These are phyloP conservation scores for Salminus brasiliensis DNA, from an alignment of 2,113 vertebrate genomes.

Conservation along the genomic window DNA sequence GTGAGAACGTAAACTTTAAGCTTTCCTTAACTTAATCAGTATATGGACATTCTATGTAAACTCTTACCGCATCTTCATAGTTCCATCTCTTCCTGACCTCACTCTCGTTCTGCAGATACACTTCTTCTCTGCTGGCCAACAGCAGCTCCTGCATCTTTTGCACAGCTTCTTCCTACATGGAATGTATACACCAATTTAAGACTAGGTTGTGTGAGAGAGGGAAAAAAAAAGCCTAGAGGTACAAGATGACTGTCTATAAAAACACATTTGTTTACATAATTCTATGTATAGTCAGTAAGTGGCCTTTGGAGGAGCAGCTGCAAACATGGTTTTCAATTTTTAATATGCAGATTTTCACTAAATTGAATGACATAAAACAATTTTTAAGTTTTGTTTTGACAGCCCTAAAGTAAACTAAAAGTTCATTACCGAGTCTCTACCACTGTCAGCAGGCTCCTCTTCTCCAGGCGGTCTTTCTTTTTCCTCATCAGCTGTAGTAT, in stretches of 20 bases:
- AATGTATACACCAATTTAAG: neutral
- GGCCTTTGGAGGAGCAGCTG: no score
- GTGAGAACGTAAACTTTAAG: neutral
- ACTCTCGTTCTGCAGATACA: constrained; percentile 77
- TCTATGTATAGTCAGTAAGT: no score
- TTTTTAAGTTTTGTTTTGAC: no score
- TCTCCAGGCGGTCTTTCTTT: constrained; percentile 79
- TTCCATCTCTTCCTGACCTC: constrained; percentile 85
- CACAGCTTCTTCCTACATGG: constrained; percentile 73
- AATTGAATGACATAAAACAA: no score
- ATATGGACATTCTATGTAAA: neutral
- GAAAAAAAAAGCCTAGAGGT: no score
- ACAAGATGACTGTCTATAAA: neutral
- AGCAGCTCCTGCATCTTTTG: constrained; percentile 80
- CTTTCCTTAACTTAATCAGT: no score
- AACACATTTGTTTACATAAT: neutral
- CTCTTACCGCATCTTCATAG: constrained; percentile 82
- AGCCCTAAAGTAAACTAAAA: neutral
- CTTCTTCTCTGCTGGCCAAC: constrained; percentile 74
- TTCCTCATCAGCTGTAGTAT: constrained; percentile 69
- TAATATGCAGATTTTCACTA: no score
- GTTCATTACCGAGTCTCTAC: constrained; percentile 61
- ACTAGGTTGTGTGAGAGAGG: no score
- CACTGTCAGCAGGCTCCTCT: constrained; percentile 69
- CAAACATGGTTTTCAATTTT: no score